These are phyloP conservation scores for Trichonephila clavipes DNA, from an alignment of 1,140 invertebrate genomes.

Conservation along the genomic window DNA sequence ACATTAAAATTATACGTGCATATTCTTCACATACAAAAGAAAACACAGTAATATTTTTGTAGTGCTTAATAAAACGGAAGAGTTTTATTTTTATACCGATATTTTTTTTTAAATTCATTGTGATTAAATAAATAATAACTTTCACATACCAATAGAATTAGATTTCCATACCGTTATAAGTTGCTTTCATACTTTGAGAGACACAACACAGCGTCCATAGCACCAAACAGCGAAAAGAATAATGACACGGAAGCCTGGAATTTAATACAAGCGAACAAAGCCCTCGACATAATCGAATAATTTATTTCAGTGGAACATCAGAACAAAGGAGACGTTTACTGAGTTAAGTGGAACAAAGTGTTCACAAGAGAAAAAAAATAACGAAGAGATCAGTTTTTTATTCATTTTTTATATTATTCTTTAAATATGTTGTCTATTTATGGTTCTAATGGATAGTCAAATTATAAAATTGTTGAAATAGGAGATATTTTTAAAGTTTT, in stretches of 20 bases:
- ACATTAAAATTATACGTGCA: too few relatives aligned
- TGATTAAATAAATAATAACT: not conserved
- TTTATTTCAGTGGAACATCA: not conserved
- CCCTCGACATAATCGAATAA: conserved; percentile 3
- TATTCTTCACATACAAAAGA: too few relatives aligned
- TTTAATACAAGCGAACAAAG: not conserved
- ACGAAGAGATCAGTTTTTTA: too few relatives aligned
- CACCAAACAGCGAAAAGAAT: not conserved
- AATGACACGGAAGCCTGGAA: not conserved
- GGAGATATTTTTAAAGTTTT: too few relatives aligned
- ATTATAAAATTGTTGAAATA: too few relatives aligned
- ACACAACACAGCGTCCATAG: not conserved
- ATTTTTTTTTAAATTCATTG: not conserved
- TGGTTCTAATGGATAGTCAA: too few relatives aligned
- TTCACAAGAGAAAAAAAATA: not conserved
- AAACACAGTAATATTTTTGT: too few relatives aligned
- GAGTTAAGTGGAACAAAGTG: not conserved
- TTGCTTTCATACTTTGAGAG: not conserved
- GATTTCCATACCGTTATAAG: not conserved
- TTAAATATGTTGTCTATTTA: too few relatives aligned
- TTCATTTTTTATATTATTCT: too few relatives aligned
- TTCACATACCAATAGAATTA: not conserved
- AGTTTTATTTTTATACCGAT: too few relatives aligned
- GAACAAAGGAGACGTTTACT: conserved; percentile 26
- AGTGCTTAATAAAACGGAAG: too few relatives aligned